A percentile compares a stretch with the other conserved stretches of the same genome.
phyloP scores from a whole-genome alignment of 2,888 invertebrate genomes.

The Nysson spinosus region DNA sequence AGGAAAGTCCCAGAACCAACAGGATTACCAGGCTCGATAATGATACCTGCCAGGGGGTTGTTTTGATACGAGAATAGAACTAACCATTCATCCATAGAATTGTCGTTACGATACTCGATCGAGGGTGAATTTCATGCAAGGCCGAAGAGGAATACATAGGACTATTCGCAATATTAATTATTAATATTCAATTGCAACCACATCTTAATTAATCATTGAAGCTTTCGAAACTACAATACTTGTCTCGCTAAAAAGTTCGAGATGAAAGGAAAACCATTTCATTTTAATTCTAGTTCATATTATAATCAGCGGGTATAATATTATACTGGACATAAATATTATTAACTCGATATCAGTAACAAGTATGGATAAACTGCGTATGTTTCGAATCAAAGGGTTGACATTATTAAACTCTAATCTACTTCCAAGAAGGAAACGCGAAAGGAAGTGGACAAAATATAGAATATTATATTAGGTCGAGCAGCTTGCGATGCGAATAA shows the following conservation, averaged over 20 bases:
- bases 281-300: too few species aligned
- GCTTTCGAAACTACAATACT: too few species aligned
- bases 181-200: too few species aligned
- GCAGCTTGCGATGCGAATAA: not conserved
- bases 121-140: constrained; percentile 29
- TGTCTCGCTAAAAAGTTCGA: too few species aligned
- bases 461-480: not conserved
- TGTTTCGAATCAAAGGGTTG: too few species aligned
- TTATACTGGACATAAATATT: too few species aligned
- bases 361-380: too few species aligned
- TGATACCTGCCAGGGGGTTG: constrained; percentile 52
- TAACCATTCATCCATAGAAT: not conserved
- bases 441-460: not conserved
- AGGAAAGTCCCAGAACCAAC: constrained; percentile 13
- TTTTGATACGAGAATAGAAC: constrained; percentile 57
- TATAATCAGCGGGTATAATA: too few species aligned
- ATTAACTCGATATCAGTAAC: too few species aligned
- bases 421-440: not conserved
- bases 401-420: not conserved
- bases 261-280: too few species aligned
- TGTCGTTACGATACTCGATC: constrained; percentile 7
- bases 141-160: not conserved
- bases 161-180: too few species aligned
- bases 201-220: too few species aligned
- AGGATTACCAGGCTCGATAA: not conserved